Conservation (phyloP, 2,797 vertebrate genomes). For the Clamator glandarius region DNA sequence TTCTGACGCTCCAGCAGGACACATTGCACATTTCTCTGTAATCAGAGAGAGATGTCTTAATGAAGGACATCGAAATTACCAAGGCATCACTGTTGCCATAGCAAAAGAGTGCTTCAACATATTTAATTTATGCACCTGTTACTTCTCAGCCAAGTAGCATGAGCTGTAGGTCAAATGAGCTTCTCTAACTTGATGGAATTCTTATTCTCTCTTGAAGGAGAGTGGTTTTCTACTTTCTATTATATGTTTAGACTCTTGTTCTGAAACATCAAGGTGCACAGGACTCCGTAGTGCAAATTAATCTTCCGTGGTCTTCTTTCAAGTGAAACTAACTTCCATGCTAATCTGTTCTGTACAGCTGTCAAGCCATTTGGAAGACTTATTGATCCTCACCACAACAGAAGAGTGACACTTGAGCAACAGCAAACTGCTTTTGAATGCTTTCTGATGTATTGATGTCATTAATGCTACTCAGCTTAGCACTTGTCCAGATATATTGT, state of each 20-base stretch:
- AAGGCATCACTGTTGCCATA: not conserved
- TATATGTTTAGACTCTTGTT: not conserved
- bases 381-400: not conserved
- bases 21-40: not conserved
- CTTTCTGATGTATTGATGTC: not conserved
- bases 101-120: not conserved
- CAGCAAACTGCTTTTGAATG: conserved; percentile 1
- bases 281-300: not conserved
- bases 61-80: not conserved
- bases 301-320: conserved; percentile 38
- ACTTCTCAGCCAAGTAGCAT: not conserved
- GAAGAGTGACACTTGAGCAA: not conserved
- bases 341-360: conserved; percentile 6
- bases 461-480: not conserved
- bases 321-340: conserved; percentile 30
- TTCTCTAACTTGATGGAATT: not conserved
- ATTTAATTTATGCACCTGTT: not conserved
- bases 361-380: not conserved
- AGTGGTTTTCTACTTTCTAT: not conserved
- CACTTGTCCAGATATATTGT: not conserved
- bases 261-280: not conserved
- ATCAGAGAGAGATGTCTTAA: not conserved
- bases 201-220: not conserved
- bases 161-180: not conserved
- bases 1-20: not conserved